These are phyloP conservation scores for Mactra quadrangularis DNA, from an alignment of 1,140 invertebrate genomes.

Conservation along the genomic window DNA sequence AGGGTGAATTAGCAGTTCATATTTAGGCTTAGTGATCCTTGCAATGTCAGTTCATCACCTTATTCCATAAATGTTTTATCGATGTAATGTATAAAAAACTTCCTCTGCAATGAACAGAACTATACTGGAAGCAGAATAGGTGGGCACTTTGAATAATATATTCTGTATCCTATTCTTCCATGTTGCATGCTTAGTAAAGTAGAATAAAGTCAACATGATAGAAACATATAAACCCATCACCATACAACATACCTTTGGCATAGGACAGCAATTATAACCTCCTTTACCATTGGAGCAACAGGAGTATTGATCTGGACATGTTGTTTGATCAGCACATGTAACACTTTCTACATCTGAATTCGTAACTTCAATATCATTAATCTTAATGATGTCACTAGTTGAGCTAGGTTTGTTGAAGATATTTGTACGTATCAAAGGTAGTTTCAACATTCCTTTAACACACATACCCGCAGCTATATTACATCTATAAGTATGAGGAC, in stretches of 20 bases:
- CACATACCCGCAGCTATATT: constrained; percentile 35
- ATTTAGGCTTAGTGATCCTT: too few relatives aligned
- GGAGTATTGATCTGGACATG: constrained; percentile 47
- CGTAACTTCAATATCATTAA: background rate
- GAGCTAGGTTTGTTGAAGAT: background rate
- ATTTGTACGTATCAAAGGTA: constrained; percentile 6
- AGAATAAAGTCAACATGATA: too few relatives aligned
- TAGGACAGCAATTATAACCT: constrained; percentile 60
- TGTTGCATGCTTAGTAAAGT: too few relatives aligned
- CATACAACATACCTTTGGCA: constrained; percentile 53
- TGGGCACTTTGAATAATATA: too few relatives aligned
- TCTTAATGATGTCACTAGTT: background rate
- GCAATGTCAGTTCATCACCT: too few relatives aligned
- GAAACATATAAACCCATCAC: too few relatives aligned
- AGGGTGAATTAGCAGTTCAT: too few relatives aligned
- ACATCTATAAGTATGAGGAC: constrained; percentile 68
- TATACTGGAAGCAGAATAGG: too few relatives aligned
- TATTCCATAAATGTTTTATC: too few relatives aligned
- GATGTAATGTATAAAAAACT: too few relatives aligned
- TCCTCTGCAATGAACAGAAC: too few relatives aligned
- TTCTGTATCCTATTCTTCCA: too few relatives aligned
- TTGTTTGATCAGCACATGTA: constrained; percentile 35
- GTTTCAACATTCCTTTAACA: background rate
- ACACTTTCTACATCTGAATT: constrained; percentile 11
- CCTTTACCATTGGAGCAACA: constrained; percentile 45